phyloP scores from a whole-genome alignment of 1,140 invertebrate species.

The Monochamus saltuarius region DNA sequence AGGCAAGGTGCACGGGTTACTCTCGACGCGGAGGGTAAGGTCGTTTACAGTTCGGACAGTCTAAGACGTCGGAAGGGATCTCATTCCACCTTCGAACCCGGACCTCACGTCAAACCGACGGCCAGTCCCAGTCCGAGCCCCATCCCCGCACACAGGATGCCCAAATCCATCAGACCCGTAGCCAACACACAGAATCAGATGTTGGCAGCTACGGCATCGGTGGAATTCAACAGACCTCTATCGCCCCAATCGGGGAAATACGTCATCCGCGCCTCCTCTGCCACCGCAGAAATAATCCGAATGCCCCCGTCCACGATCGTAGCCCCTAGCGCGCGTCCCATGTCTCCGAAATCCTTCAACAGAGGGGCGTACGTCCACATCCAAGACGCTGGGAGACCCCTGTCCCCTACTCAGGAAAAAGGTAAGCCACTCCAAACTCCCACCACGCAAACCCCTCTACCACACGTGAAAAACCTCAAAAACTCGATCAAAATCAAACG shows the following conservation, averaged over 20 bases:
- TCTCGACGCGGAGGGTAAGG: constrained; percentile 83
- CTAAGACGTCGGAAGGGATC: constrained; percentile 76
- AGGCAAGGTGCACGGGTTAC: constrained; percentile 78
- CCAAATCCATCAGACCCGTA: constrained; percentile 52
- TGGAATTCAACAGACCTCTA: constrained; percentile 35
- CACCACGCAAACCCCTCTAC: constrained; percentile 7
- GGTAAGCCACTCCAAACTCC: constrained; percentile 53
- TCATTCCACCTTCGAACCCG: constrained; percentile 82
- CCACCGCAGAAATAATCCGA: constrained; percentile 63
- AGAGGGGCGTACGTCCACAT: constrained; percentile 72
- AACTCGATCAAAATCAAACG: constrained; percentile 62
- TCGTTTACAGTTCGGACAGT: constrained; percentile 87
- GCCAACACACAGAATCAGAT: constrained; percentile 24
- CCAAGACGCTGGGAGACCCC: constrained; percentile 65
- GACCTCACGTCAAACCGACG: constrained; percentile 66
- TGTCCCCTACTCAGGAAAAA: constrained; percentile 61
- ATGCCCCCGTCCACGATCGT: constrained; percentile 60
- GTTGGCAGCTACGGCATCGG: constrained; percentile 19
- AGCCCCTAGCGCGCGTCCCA: constrained; percentile 50
- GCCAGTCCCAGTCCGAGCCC: constrained; percentile 53
- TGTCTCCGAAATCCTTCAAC: constrained; percentile 50
- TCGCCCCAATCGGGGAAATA: constrained; percentile 63
- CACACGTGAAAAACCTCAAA: constrained; percentile 42
- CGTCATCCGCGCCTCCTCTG: constrained; percentile 57
- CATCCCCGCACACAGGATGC: constrained; percentile 49